Percentiles rank a stretch among this genome's conserved stretches.
Conservation (phyloP, 2,797 vertebrate species). For the Rhinogobio ventralis region DNA sequence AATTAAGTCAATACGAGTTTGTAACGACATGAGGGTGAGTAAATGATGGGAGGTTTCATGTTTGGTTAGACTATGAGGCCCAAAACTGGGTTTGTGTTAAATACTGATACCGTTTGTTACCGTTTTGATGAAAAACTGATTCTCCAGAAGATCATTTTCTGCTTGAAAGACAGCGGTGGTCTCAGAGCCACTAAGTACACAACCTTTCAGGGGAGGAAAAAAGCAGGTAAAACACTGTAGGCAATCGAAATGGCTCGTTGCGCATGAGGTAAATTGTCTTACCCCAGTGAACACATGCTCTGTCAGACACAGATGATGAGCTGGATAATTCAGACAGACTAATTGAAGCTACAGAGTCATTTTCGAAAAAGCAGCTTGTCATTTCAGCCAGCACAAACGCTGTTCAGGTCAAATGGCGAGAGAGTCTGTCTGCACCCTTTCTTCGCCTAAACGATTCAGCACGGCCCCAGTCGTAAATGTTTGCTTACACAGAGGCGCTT, state of each 20-base stretch:
- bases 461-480: not conserved
- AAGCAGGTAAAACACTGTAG: not conserved
- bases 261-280: conserved; percentile 4
- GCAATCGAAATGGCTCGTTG: not conserved
- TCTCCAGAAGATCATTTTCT: conserved; percentile 67
- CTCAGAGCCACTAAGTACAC: conserved; percentile 59
- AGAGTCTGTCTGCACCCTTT: not conserved
- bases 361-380: conserved; percentile 37
- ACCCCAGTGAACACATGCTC: conserved; percentile 67
- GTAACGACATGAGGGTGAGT: not conserved
- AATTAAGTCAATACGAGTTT: not conserved
- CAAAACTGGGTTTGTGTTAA: not conserved
- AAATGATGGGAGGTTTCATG: not conserved
- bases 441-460: not conserved
- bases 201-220: conserved; percentile 63
- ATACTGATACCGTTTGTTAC: conserved; percentile 56
- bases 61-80: not conserved
- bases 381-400: conserved; percentile 40
- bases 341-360: conserved; percentile 43
- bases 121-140: conserved; percentile 69
- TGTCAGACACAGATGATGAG: conserved; percentile 25
- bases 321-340: conserved; percentile 48
- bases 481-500: not conserved
- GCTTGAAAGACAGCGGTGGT: conserved; percentile 66
- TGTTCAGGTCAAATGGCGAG: not conserved